Evolutionary conservation across 2,797 vertebrate genomes (phyloP), one percentile per base, ranked within the genome.

Genomic region (Melanotaenia parkinsoni): DNA sequence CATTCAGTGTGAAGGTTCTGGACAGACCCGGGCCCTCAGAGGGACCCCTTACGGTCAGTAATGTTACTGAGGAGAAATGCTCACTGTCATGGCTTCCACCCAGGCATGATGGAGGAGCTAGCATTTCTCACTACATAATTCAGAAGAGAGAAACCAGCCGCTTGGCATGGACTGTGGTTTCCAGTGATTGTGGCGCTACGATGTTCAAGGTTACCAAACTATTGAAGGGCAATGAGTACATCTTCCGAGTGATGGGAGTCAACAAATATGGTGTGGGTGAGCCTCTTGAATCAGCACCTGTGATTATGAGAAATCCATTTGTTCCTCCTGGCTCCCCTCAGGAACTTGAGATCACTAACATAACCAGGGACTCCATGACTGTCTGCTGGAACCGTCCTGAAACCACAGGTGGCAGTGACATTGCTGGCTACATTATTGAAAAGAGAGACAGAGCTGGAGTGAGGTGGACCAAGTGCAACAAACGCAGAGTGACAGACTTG

Each of bases 111-210:
- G 98, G 98, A 62, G 98, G 98, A 73, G 97, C 96, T 85, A 96
- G 95, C 78, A 95, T 99, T 93, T 97, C 96, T 87, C 95, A 99
- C 86, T 99, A 98, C 62, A 65, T 98, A 43, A 96, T 99, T 91
- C 97, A 99, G 89, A 99, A 97, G 89, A 95, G 98, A 93, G 98
- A 99, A 96, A 99, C 98, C 32, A 99, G 98, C 84, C 96, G 97
- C 40, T 92, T 99, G 81, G 96, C 98, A 45, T 99, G 98, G 98
- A 99, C 98, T 83, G 91, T 99, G 80, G 98, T 98, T 80, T 93
- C 95, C 73, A 88, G 95, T 85, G 97, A 99, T 77, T 97, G 97
- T 91, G 93, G 95, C 79, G 96, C 97, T 74, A 97, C 97, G 74
- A 97, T 96, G 93, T 86, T 96, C 69, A 99, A 99, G 93, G 96